Percentiles rank a stretch among this genome's conserved stretches.
These are phyloP conservation scores for Sycobia sp. DNA, from an alignment of 1,140 invertebrate genomes.

Conservation along the genomic window DNA sequence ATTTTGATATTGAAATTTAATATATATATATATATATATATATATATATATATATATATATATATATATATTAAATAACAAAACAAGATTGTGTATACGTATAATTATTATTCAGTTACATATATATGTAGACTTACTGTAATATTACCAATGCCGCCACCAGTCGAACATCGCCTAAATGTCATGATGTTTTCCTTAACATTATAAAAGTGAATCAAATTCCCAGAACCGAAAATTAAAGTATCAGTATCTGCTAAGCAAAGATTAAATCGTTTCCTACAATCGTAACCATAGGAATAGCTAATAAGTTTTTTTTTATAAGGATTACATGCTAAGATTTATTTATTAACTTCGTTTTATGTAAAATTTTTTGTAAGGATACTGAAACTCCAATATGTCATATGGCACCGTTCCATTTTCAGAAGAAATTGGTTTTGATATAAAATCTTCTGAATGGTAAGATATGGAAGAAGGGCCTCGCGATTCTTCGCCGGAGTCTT, in stretches of 20 bases:
- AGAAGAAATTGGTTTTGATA: constrained; percentile 37
- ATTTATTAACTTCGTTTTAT: constrained; percentile 9
- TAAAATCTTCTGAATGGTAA: constrained; percentile 39
- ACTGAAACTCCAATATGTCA: constrained; percentile 53
- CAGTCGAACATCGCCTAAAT: constrained; percentile 74
- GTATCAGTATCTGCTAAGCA: constrained; percentile 74
- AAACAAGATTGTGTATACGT: no score
- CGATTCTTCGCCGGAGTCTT: background rate
- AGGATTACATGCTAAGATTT: background rate
- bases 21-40: no score
- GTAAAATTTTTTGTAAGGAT: constrained; percentile 46
- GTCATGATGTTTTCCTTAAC: constrained; percentile 68
- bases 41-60: no score
- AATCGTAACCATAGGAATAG: constrained; percentile 88
- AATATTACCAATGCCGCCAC: constrained; percentile 79
- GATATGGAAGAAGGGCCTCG: background rate
- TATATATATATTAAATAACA: no score
- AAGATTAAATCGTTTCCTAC: constrained; percentile 79
- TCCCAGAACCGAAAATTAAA: constrained; percentile 80
- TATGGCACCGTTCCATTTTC: constrained; percentile 43
- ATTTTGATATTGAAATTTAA: no score
- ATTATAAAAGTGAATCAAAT: constrained; percentile 78
- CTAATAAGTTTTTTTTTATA: constrained; percentile 54
- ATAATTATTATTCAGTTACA: no score
- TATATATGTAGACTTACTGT: constrained; percentile 62